Evolutionary conservation across 2,888 invertebrate species (phyloP).

Genomic region (Gnatocerus cornutus): DNA sequence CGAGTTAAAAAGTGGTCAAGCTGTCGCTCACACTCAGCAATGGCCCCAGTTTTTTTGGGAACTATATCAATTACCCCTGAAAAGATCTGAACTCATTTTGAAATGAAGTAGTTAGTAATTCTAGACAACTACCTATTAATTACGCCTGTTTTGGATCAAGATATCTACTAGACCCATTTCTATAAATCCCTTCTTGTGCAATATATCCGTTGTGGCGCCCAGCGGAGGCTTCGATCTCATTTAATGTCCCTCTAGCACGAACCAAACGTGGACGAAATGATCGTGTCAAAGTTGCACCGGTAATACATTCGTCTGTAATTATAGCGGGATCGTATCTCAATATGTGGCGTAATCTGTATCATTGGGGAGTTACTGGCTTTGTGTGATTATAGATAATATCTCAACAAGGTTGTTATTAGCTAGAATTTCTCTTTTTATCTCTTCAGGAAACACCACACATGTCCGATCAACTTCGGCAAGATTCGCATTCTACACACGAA

Average conservation of each 20-base stretch:
- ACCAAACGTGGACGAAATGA: slow-evolving; percentile 26
- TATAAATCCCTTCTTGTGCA: slow-evolving; percentile 1
- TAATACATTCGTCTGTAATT: slow-evolving; percentile 44
- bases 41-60: too few species aligned
- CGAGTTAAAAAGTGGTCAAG: too few species aligned
- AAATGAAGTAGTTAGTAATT: too few species aligned
- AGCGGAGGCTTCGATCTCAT: not conserved
- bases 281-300: slow-evolving; percentile 46
- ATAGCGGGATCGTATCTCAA: slow-evolving; percentile 48
- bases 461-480: slow-evolving; percentile 9
- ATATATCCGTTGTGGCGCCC: slow-evolving; percentile 9
- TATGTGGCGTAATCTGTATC: slow-evolving; percentile 48
- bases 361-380: slow-evolving; percentile 41
- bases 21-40: too few species aligned
- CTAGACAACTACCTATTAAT: too few species aligned
- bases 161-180: not conserved
- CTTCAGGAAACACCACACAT: slow-evolving; percentile 25
- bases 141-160: too few species aligned
- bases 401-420: slow-evolving; percentile 44
- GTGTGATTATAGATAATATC: slow-evolving; percentile 48
- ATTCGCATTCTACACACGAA: slow-evolving; percentile 31
- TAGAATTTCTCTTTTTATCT: slow-evolving; percentile 39
- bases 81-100: too few species aligned
- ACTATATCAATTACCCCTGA: too few species aligned
- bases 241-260: slow-evolving; percentile 42